Evolutionary conservation across 2,888 invertebrate genomes (phyloP), one percentile per base, ranked within the genome.

Genomic region (Drosophila conformis): DNA sequence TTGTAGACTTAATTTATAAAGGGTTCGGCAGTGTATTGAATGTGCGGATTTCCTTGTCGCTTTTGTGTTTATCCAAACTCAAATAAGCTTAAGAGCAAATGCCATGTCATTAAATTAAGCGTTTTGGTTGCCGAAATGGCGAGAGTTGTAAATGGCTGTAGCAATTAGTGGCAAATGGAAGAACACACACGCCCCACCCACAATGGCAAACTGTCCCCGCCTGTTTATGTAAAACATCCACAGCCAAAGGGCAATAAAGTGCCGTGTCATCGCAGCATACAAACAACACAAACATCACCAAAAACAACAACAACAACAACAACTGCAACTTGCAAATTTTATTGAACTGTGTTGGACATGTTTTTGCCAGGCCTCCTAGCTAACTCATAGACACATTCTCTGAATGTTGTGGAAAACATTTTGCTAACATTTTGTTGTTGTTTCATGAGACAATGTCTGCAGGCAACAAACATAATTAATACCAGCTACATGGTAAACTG

Each of bases 81-180:
- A 36, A 31, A 31, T 29, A 8, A 49, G 60, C 42, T 61, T 64
- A 36, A 61, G 42, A 56, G 58, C 46, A 46, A 74, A 57, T 56
- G 48, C 18, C 21, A 59, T 56, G 63, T 42, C 13, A 67, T 76
- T 76, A 60, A 72, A 57, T 61, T 60, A 64, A 49, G 38, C 64
- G 62, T 56, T 31, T 46, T 51, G 36, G 27, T 56, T 40, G 46
- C 8, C 18, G 33, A 46, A 11, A 57, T 58, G 53, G 8, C 40
- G 18, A 70, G 8, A 13, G 57, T 40, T 38, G 57, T 29, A 61
- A 61, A 69, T 56, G 40, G 21, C 11, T 8, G 56, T 53, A 38
- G 57, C 66, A 77, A 78, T 77, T 73, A 73, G 69, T 53, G 49
- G 42, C 63, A 58, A 77, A 60, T 66, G 62, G 38, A 38, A 52